Conservation (phyloP, 2,888 invertebrate species). For the Hedya salicella region DNA sequence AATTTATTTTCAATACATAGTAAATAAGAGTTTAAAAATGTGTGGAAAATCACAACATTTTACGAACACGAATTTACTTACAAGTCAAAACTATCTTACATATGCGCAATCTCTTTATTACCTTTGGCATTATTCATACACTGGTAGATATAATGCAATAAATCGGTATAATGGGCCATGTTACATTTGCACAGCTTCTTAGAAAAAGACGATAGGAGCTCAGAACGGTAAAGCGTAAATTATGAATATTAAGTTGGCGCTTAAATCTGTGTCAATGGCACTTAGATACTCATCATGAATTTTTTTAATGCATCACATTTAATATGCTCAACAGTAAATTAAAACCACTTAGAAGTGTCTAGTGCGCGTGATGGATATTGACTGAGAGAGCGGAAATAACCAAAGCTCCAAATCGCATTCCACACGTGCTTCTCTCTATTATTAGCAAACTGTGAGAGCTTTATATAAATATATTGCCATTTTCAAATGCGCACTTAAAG, state of each 20-base stretch:
- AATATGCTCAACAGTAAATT: slow-evolving; percentile 61
- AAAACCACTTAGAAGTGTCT: slow-evolving; percentile 49
- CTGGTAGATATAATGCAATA: not conserved
- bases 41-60: not conserved
- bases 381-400: slow-evolving; percentile 51
- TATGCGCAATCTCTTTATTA: not conserved
- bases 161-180: slow-evolving; percentile 60
- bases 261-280: slow-evolving; percentile 70
- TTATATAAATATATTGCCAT: slow-evolving; percentile 2
- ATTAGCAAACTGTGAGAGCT: slow-evolving; percentile 1
- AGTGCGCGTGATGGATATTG: slow-evolving; percentile 48
- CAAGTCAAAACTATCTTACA: not conserved
- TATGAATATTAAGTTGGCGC: slow-evolving; percentile 70
- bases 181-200: slow-evolving; percentile 64
- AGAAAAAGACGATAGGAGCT: slow-evolving; percentile 66
- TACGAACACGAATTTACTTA: not conserved
- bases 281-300: slow-evolving; percentile 65
- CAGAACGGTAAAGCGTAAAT: slow-evolving; percentile 71
- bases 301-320: slow-evolving; percentile 61
- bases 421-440: slow-evolving; percentile 1
- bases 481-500: slow-evolving; percentile 4
- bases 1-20: slow-evolving; percentile 21
- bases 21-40: slow-evolving; percentile 22
- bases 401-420: slow-evolving; percentile 52
- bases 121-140: not conserved